Base-by-base conservation (phyloP, 2,888 invertebrate species). In the Cremastobaeus sp. region DNA sequence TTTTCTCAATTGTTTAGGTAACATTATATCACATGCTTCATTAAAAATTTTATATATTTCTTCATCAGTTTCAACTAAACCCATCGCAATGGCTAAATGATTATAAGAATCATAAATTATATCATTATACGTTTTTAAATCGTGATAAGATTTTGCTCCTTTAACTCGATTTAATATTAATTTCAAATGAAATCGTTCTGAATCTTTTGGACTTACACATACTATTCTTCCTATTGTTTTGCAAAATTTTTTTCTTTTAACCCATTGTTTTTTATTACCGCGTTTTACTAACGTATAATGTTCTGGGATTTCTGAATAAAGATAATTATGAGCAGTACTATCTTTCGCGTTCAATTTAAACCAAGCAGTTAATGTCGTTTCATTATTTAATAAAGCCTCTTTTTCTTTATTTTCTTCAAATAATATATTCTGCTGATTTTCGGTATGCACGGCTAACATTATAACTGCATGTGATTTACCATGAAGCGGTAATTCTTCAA, bases 341-440 rank as follows among this genome's bases (percentile, higher is more conserved):
- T 71, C 59, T 21, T 17, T 37, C 45, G 35, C 11, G 41, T 72
- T 72, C 18, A 72, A 60, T 37, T 65, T 39, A 32, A 73, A 73
- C 73, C 73, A 73, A 32, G 73, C 62, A 12, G 66, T 48, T 68
- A 68, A 55, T 14, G 66, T 73, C 5, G 66, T 72, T 11, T 68
- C 37, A 35, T 9, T 28, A 41, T 68, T 68, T 50, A 3, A n/a
- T 43, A 52, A 18, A 4, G 28, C 34, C 2, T 64, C n/a, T 34
- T 32, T 6, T 25, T 14, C 43, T 20, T 64, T 64, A 12, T 45
- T 34, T 43, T 57, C 45, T 12, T 11, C 6, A 15, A 45, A 66
- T 20, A 57, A 12, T 8, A 55, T 41, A 9, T 59, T 17, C 50
- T 74, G 76, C 37, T 76, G 52, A 57, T 75, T 77, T 68, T 73